phyloP scores from a whole-genome alignment of 1,140 invertebrate species.

The Drosophila athabasca region DNA sequence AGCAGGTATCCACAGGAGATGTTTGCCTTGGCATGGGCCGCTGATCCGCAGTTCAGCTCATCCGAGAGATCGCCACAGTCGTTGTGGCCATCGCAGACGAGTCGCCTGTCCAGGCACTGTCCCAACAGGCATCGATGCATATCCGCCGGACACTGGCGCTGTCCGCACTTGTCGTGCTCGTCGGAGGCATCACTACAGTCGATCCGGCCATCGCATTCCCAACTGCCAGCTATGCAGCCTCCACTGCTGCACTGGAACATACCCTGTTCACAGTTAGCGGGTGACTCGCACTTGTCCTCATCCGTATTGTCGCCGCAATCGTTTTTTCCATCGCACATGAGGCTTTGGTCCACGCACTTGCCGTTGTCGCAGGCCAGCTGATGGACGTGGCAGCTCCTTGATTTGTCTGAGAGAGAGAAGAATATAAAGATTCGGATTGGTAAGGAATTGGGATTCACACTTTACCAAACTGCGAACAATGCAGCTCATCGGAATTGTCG shows the following conservation, averaged over 20 bases:
- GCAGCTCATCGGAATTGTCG: constrained; percentile 90
- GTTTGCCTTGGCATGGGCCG: constrained; percentile 9
- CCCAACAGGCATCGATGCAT: constrained; percentile 84
- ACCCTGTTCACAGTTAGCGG: constrained; percentile 48
- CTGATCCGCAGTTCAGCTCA: constrained; percentile 81
- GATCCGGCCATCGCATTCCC: constrained; percentile 89
- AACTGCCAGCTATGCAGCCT: constrained; percentile 88
- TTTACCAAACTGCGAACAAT: constrained; percentile 85
- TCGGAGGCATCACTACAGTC: constrained; percentile 90
- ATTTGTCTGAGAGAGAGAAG: constrained; percentile 44
- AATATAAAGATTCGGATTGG: background rate
- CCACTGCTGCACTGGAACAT: constrained; percentile 85
- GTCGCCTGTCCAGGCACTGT: constrained; percentile 84
- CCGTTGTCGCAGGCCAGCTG: constrained; percentile 96
- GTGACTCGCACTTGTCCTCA: constrained; percentile 88
- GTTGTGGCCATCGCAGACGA: constrained; percentile 85
- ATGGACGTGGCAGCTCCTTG: constrained; percentile 82
- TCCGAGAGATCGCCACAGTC: constrained; percentile 86
- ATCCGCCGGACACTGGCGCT: constrained; percentile 59
- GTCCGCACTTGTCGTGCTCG: constrained; percentile 86
- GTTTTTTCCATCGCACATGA: constrained; percentile 86
- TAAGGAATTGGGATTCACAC: background rate
- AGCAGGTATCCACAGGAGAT: constrained; percentile 46
- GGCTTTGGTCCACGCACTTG: constrained; percentile 86
- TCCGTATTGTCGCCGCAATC: constrained; percentile 89